Evolutionary conservation across 2,113 vertebrate genomes (phyloP).

Genomic region (Vulpes lagopus): DNA sequence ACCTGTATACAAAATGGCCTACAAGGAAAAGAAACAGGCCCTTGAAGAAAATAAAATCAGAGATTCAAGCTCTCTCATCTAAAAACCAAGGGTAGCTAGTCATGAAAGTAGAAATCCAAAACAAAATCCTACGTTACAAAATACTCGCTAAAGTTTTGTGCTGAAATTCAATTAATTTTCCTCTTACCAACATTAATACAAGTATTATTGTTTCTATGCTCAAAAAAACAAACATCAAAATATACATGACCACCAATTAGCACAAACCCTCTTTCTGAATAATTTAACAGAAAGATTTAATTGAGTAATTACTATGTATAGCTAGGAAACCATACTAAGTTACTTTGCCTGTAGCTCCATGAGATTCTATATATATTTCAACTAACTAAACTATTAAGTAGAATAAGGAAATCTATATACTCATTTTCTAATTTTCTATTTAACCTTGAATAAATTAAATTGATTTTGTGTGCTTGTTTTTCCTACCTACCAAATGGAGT

Average conservation of each 20-base stretch:
- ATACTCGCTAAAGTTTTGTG: constrained; percentile 26
- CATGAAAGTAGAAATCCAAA: constrained; percentile 49
- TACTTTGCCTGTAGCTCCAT: not conserved
- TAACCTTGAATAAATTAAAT: not conserved
- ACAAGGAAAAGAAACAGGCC: not conserved
- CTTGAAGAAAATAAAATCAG: not conserved
- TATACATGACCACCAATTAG: not conserved
- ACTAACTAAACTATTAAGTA: not conserved
- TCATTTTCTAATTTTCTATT: not conserved
- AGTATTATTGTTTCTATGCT: not conserved
- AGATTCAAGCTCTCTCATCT: constrained; percentile 45
- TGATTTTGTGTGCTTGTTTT: constrained; percentile 13
- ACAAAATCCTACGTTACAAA: constrained; percentile 38
- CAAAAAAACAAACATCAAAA: constrained; percentile 29
- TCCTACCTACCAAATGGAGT: constrained; percentile 44
- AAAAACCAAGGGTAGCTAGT: not conserved
- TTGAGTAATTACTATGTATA: not conserved
- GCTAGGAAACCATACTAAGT: not conserved
- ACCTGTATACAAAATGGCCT: constrained; percentile 34
- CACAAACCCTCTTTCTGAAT: constrained; percentile 4
- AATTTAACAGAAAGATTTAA: not conserved
- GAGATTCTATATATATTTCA: not conserved
- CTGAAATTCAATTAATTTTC: constrained; percentile 58
- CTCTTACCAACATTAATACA: constrained; percentile 32
- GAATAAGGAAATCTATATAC: not conserved